Evolutionary conservation across 1,140 invertebrate genomes (phyloP).

Genomic region (Chrysomallon squamiferum): DNA sequence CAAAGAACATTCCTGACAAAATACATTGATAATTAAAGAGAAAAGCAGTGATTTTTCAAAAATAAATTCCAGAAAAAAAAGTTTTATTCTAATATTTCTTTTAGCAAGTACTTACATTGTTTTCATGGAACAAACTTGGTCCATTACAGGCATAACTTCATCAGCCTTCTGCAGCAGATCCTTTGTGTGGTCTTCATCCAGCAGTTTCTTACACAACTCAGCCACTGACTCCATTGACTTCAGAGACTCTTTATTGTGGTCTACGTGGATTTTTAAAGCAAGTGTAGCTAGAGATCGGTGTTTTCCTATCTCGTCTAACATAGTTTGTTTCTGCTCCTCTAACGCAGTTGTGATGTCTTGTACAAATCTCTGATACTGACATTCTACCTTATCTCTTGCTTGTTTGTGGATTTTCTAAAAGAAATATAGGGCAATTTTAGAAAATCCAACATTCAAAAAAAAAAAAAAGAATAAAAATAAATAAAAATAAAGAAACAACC

Average conservation of each 20-base stretch:
- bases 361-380: constrained; percentile 43
- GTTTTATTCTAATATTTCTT: too few relatives aligned
- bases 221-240: constrained; percentile 29
- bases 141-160: constrained; percentile 32
- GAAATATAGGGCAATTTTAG: too few relatives aligned
- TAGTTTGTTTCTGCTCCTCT: constrained; percentile 29
- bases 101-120: too few relatives aligned
- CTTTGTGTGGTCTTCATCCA: constrained; percentile 32
- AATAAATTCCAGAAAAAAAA: too few relatives aligned
- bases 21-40: too few relatives aligned
- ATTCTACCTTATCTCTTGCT: constrained; percentile 35
- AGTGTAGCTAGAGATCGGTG: constrained; percentile 19
- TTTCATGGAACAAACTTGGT: constrained; percentile 16
- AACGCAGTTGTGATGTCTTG: constrained; percentile 38
- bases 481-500: too few relatives aligned
- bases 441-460: too few relatives aligned
- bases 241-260: constrained; percentile 22
- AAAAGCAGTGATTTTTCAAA: too few relatives aligned
- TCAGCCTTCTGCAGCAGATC: constrained; percentile 35
- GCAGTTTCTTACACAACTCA: constrained; percentile 36
- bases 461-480: too few relatives aligned
- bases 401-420: constrained; percentile 37
- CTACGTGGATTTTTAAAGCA: constrained; percentile 24
- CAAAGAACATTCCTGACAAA: too few relatives aligned
- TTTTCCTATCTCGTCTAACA: constrained; percentile 22